Conservation (phyloP, 2,113 vertebrate species). For the Mixornis gularis region DNA sequence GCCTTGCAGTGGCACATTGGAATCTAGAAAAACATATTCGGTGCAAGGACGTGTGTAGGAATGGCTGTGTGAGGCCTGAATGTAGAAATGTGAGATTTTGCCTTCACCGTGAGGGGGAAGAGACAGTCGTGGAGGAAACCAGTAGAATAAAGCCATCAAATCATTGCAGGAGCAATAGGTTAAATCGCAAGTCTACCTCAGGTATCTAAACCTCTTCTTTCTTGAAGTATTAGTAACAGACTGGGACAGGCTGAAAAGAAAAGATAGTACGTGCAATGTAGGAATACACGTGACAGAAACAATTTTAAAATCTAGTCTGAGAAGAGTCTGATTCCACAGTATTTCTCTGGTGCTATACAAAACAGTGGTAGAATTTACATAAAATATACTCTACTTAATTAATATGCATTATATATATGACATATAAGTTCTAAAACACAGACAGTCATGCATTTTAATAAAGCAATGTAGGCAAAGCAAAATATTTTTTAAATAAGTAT, state of each 20-base stretch:
- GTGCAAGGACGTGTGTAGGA: not conserved
- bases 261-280: not conserved
- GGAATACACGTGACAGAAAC: not conserved
- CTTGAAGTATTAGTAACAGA: not conserved
- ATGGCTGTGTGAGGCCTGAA: not conserved
- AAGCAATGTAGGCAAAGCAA: not conserved
- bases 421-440: not conserved
- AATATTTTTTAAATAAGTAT: not conserved
- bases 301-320: not conserved
- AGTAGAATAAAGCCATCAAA: not conserved
- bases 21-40: not conserved
- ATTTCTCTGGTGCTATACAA: not conserved
- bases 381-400: not conserved
- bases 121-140: accelerated
- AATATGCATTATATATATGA: not conserved
- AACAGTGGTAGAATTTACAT: not conserved
- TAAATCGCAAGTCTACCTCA: not conserved
- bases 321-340: not conserved
- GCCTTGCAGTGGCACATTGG: too few species aligned
- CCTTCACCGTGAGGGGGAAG: not conserved
- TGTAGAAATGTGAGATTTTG: not conserved
- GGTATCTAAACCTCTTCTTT: not conserved
- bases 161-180: not conserved
- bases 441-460: not conserved
- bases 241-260: not conserved